Base-by-base conservation (phyloP, 35 echinoderm and acorn worm genomes). In the Holothuria glaberrima region DNA sequence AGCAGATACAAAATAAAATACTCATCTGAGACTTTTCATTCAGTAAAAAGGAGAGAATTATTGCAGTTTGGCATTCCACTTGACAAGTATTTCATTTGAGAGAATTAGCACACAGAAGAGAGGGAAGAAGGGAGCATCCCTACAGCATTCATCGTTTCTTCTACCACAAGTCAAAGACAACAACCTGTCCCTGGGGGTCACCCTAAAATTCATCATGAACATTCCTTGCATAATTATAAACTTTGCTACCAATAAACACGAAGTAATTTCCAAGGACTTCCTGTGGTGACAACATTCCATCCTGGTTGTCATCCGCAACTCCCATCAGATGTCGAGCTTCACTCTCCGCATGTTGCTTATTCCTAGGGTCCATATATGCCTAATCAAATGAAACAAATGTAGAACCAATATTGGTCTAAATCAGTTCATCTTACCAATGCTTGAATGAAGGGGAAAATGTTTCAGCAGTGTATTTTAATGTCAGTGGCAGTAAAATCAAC, bases 131-230 rank as follows among this genome's bases (percentile, higher is more conserved):
- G 30, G 16, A 33, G 12, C 30, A 36, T 18, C 30, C 18, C 38
- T 31, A 38, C 9, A 44, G 29, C 1, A 31, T 16, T 16, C 9
- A 31, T 13, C 20, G 6, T 73, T 18, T 27, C 69, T 31, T 68
- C 12, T 54, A 17, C 13, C 50, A 54, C 5, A 14, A 17, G 13
- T 17, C 13, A 54, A 17, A 12, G 0, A 54, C n/a, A 14, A 12
- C 0, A 54, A 54, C 50, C 4, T 46, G 44, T 5, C 44, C 10
- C 44, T 46, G 10, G 44, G 44, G 44, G 13, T 54, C 50, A 54
- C 7, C 29, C 91, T 80, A 99, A 57, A 99, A 99, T 91, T 99
- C 97, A 68, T 99, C 97, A 59, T 99, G 97, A 5, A 99, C 93
- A 85, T 94, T 99, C 78, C 91, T 95, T 59, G 82, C 97, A 89